Evolutionary conservation across 1,140 invertebrate genomes (phyloP).

Genomic region (Eubasilissa regina): DNA sequence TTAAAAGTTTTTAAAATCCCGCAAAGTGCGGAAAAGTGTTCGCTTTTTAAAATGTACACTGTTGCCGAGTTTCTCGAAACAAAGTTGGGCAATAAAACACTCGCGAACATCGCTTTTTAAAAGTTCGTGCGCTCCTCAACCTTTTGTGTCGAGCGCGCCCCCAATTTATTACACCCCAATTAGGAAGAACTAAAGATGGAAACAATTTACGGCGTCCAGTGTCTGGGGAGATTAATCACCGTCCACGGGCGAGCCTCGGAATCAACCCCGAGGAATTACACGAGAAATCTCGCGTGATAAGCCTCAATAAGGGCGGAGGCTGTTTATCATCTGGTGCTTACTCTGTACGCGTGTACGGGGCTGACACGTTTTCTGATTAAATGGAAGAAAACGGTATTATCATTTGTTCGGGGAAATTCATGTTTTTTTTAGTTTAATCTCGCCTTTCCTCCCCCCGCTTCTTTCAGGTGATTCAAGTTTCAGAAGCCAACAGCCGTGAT

Average conservation of each 20-base stretch:
- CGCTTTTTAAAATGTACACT: constrained; percentile 30
- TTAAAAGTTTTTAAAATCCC: constrained; percentile 12
- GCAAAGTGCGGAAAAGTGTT: constrained; percentile 1
- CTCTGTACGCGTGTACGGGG: not conserved
- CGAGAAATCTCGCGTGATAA: constrained; percentile 29
- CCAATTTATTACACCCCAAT: constrained; percentile 38
- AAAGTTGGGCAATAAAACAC: constrained; percentile 37
- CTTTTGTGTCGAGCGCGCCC: constrained; percentile 25
- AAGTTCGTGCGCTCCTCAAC: constrained; percentile 37
- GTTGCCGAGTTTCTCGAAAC: constrained; percentile 23
- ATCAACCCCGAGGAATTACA: constrained; percentile 23
- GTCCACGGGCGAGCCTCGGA: not conserved
- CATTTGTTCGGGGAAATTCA: too few species aligned
- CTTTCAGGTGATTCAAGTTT: too few species aligned
- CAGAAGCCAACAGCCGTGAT: too few species aligned
- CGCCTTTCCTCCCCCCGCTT: too few species aligned
- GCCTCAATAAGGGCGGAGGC: constrained; percentile 23
- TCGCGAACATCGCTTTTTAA: constrained; percentile 10
- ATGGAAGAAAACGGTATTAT: not conserved
- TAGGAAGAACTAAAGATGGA: constrained; percentile 36
- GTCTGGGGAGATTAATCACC: constrained; percentile 29
- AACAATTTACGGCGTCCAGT: constrained; percentile 32
- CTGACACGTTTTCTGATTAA: not conserved
- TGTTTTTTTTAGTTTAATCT: too few species aligned
- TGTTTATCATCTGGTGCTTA: constrained; percentile 29